These are phyloP conservation scores for Trematocara marginatum DNA, from an alignment of 2,113 vertebrate genomes.

Conservation along the genomic window DNA sequence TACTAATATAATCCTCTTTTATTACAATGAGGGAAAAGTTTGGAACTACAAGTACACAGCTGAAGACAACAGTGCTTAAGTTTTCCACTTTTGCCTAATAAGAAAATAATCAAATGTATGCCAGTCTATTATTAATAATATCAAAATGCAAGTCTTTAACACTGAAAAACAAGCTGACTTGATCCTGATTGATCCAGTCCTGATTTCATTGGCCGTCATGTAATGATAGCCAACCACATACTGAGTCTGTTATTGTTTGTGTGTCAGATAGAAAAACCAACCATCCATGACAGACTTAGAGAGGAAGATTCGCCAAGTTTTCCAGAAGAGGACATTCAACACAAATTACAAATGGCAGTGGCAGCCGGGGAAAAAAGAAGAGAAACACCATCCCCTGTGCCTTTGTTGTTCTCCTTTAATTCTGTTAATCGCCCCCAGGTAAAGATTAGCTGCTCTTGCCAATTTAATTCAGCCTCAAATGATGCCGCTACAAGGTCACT, in stretches of 20 bases:
- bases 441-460: constrained; percentile 98
- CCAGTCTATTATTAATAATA: neutral
- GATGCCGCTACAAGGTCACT: constrained; percentile 91
- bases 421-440: constrained; percentile 92
- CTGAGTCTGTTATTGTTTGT: neutral
- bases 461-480: constrained; percentile 96
- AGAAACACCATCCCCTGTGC: constrained; percentile 64
- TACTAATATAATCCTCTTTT: constrained; percentile 12
- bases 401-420: constrained; percentile 87
- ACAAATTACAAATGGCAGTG: constrained; percentile 62
- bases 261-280: neutral
- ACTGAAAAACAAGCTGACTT: neutral
- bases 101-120: neutral
- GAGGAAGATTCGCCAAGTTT: constrained; percentile 25
- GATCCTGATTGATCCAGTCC: neutral
- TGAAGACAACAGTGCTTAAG: neutral
- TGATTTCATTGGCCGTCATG: neutral
- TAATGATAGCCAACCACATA: neutral
- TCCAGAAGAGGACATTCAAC: constrained; percentile 22
- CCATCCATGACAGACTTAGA: neutral
- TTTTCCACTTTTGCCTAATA: neutral
- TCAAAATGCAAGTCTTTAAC: neutral
- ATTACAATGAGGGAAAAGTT: neutral
- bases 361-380: constrained; percentile 36
- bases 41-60: neutral